These are phyloP conservation scores for Drosophila gunungcola DNA, from an alignment of 1,140 invertebrate species.

Conservation along the genomic window DNA sequence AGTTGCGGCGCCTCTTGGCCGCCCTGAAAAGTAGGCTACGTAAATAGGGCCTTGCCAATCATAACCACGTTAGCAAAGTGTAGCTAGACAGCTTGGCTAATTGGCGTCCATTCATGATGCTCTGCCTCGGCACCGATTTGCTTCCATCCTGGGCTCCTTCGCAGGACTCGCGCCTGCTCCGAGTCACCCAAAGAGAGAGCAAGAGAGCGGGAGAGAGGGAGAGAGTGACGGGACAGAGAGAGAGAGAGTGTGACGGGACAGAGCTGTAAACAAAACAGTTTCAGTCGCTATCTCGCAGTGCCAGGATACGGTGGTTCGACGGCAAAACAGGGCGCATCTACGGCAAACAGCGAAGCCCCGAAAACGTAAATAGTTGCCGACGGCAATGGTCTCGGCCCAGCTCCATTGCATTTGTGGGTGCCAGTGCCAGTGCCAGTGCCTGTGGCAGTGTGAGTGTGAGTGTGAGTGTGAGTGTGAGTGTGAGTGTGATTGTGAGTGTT, in stretches of 20 bases:
- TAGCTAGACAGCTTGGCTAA: slow-evolving; percentile 50
- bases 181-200: background rate
- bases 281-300: slow-evolving; percentile 50
- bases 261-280: slow-evolving; percentile 41
- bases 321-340: background rate
- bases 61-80: slow-evolving; percentile 60
- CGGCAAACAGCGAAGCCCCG: background rate
- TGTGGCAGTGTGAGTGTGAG: slow-evolving; percentile 12
- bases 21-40: slow-evolving; percentile 14
- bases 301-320: slow-evolving; percentile 33
- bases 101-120: slow-evolving; percentile 69
- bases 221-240: too few relatives aligned
- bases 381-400: slow-evolving; percentile 17
- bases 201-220: too few relatives aligned
- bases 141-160: background rate
- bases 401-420: slow-evolving; percentile 14
- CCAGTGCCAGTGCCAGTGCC: too few relatives aligned
- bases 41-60: slow-evolving; percentile 30
- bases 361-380: slow-evolving; percentile 31
- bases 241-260: too few relatives aligned
- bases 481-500: slow-evolving; percentile 35
- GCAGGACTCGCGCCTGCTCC: slow-evolving; percentile 25
- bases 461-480: too few relatives aligned
- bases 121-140: slow-evolving; percentile 20
- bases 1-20: slow-evolving; percentile 15